Evolutionary conservation across 2,888 invertebrate species (phyloP).

Genomic region (Lepeophtheirus nordmannii): DNA sequence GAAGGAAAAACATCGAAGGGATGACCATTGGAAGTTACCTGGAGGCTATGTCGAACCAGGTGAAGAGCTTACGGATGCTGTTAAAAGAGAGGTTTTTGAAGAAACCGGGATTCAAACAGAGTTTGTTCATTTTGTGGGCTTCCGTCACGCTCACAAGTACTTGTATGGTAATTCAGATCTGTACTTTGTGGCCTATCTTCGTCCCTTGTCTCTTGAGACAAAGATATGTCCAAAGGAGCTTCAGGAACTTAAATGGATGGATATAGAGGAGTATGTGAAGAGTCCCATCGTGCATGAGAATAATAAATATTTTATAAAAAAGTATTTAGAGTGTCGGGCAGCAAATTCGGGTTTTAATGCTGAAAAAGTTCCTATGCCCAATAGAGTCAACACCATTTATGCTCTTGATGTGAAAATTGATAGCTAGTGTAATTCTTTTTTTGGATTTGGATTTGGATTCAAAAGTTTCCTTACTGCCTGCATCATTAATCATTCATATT

Average conservation of each 20-base stretch:
- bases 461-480: no score
- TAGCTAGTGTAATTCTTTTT: no score
- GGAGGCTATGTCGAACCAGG: slow-evolving; percentile 79
- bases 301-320: slow-evolving; percentile 50
- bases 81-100: slow-evolving; percentile 68
- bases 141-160: slow-evolving; percentile 59
- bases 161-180: slow-evolving; percentile 71
- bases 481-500: no score
- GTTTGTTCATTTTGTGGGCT: slow-evolving; percentile 56
- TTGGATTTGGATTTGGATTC: no score
- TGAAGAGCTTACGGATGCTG: slow-evolving; percentile 66
- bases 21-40: slow-evolving; percentile 67
- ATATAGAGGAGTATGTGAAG: slow-evolving; percentile 46
- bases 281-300: slow-evolving; percentile 56
- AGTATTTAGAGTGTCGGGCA: slow-evolving; percentile 45
- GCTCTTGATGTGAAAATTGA: not conserved
- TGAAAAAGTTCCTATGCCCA: not conserved
- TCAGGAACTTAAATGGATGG: slow-evolving; percentile 63
- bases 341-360: not conserved
- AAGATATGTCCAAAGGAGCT: slow-evolving; percentile 60
- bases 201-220: slow-evolving; percentile 47
- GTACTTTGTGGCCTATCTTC: slow-evolving; percentile 57
- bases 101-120: slow-evolving; percentile 67
- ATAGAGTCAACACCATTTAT: not conserved
- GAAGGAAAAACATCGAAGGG: slow-evolving; percentile 47